A percentile compares a stretch with the other conserved stretches of the same genome.
Conservation (phyloP, 1,140 invertebrate genomes). For the Condylostylus longicornis region DNA sequence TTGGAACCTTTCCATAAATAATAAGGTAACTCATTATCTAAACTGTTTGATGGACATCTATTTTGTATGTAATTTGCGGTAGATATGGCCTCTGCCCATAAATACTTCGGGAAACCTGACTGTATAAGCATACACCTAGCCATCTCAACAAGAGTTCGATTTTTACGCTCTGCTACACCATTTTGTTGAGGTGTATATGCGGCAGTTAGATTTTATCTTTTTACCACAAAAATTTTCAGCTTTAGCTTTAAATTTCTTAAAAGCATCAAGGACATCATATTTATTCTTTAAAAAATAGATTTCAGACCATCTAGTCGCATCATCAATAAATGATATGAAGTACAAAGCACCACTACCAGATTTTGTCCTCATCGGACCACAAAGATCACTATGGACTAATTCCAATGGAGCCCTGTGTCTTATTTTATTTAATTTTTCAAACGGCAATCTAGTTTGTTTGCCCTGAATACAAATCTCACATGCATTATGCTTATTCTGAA, state of each 20-base stretch:
- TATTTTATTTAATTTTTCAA: no score
- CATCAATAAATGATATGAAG: slow-evolving; percentile 32
- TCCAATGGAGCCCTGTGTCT: no score
- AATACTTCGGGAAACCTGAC: slow-evolving; percentile 14
- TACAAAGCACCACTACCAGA: slow-evolving; percentile 24
- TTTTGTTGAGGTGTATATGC: slow-evolving; percentile 33
- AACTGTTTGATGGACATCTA: slow-evolving; percentile 6
- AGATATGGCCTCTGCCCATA: slow-evolving; percentile 34
- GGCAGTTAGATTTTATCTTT: no score
- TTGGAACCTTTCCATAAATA: no score
- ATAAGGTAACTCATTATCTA: no score
- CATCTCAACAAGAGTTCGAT: slow-evolving; percentile 21
- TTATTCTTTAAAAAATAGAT: slow-evolving; percentile 32
- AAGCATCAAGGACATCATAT: slow-evolving; percentile 17
- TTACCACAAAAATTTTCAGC: neutral
- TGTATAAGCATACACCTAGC: slow-evolving; percentile 18
- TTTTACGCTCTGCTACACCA: slow-evolving; percentile 25
- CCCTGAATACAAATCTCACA: no score
- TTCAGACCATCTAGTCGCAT: slow-evolving; percentile 24
- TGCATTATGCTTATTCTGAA: no score
- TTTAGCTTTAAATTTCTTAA: slow-evolving; percentile 5
- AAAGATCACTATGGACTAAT: slow-evolving; percentile 33
- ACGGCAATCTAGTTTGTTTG: no score
- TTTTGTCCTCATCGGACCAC: slow-evolving; percentile 30
- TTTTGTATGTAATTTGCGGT: slow-evolving; percentile 14